phyloP scores from a whole-genome alignment of 2,113 vertebrate genomes.

The Brevimyrus niger region DNA sequence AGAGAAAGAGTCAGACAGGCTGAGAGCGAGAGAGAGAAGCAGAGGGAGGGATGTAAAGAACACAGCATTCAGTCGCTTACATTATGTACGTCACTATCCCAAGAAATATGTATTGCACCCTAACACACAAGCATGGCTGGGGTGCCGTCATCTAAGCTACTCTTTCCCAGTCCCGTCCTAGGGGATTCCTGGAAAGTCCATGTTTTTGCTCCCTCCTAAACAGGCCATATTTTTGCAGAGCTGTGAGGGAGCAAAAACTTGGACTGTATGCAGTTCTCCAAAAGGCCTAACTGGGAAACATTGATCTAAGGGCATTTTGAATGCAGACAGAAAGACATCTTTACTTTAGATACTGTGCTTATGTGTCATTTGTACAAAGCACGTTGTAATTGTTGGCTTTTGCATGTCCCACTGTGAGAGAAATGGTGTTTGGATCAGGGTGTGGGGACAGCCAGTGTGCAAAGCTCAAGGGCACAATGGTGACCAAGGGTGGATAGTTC shows the following conservation, averaged over 20 bases:
- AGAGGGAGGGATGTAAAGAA: neutral
- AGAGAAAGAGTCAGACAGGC: neutral
- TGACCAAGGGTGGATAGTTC: neutral
- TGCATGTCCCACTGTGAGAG: neutral
- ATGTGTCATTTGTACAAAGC: neutral
- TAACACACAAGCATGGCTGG: neutral
- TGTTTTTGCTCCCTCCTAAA: neutral
- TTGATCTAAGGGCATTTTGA: neutral
- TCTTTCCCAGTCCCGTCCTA: neutral
- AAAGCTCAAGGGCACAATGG: neutral
- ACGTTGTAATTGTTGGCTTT: neutral
- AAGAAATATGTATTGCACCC: neutral
- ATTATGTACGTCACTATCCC: neutral
- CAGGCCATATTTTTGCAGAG: neutral
- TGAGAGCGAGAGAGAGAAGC: neutral
- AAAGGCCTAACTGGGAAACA: neutral
- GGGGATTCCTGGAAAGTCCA: neutral
- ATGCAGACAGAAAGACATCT: neutral
- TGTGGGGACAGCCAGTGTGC: neutral
- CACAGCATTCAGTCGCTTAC: neutral
- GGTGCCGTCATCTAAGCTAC: neutral
- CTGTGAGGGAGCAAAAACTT: neutral
- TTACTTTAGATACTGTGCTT: neutral
- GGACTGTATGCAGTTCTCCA: neutral
- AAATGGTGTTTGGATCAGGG: neutral